Percentiles rank a stretch among this genome's conserved stretches.
Evolutionary conservation across 2,888 invertebrate genomes (phyloP).

Genomic region (Amiota communis): DNA sequence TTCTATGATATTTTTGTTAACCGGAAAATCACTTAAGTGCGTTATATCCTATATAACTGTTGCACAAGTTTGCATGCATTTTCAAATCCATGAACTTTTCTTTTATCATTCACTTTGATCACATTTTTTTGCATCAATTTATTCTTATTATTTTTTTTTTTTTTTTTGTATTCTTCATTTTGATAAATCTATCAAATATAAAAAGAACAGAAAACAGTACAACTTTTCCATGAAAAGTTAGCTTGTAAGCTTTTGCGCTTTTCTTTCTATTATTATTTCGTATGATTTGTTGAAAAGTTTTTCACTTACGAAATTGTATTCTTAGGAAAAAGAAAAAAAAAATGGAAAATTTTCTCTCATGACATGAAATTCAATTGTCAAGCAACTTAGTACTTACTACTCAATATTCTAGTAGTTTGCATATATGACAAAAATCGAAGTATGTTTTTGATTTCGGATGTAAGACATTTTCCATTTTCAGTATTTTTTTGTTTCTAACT

Average conservation of each 20-base stretch:
- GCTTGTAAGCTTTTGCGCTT: no score
- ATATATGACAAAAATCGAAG: neutral
- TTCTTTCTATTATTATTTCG: neutral
- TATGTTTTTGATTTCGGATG: neutral
- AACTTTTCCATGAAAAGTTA: no score
- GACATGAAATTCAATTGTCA: no score
- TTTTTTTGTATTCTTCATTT: no score
- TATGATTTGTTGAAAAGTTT: constrained; percentile 18
- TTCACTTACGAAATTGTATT: constrained; percentile 6
- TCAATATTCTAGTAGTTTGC: neutral
- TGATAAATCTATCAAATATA: no score
- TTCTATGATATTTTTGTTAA: neutral
- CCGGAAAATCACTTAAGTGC: constrained; percentile 4
- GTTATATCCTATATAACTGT: neutral
- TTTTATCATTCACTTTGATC: no score
- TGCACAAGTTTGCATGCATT: neutral
- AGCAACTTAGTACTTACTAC: no score
- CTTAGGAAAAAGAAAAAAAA: neutral
- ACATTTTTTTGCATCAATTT: no score
- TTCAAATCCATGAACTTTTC: no score
- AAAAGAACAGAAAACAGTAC: no score
- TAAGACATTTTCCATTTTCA: neutral
- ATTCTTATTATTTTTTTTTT: no score
- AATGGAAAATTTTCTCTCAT: no score
- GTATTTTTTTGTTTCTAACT: neutral